Conservation (phyloP, 1,140 invertebrate species). For the Heliconius nattereri region DNA sequence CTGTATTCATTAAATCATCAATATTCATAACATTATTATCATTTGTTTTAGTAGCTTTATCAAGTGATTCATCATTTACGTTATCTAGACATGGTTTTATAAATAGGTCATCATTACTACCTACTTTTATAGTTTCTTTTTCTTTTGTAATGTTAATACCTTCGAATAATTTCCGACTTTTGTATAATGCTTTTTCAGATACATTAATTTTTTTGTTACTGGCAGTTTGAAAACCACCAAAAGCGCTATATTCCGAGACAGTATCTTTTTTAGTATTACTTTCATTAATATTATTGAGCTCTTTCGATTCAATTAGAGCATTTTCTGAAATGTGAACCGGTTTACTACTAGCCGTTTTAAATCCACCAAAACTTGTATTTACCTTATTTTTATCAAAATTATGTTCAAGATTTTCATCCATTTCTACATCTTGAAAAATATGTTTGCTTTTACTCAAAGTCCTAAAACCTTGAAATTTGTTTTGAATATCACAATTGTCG, state of each 20-base stretch:
- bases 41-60: background rate
- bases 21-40: constrained; percentile 37
- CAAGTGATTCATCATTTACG: background rate
- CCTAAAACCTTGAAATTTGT: no score
- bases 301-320: constrained; percentile 49
- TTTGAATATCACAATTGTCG: constrained; percentile 45
- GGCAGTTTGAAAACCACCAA: constrained; percentile 46
- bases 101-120: background rate
- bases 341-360: constrained; percentile 59
- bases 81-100: background rate
- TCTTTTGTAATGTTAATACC: constrained; percentile 30
- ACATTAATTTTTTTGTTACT: constrained; percentile 48
- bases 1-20: constrained; percentile 57
- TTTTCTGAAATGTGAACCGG: constrained; percentile 49
- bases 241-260: background rate
- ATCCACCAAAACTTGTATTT: constrained; percentile 39
- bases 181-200: constrained; percentile 49
- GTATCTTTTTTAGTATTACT: constrained; percentile 9
- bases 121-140: background rate
- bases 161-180: constrained; percentile 44
- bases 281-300: constrained; percentile 40
- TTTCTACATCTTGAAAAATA: constrained; percentile 46
- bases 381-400: constrained; percentile 12
- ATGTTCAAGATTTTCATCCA: constrained; percentile 7
- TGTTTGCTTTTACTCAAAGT: background rate